Evolutionary conservation across 2,888 invertebrate species (phyloP), one percentile per base, ranked within the genome.

Genomic region (Esperia sulphurella): DNA sequence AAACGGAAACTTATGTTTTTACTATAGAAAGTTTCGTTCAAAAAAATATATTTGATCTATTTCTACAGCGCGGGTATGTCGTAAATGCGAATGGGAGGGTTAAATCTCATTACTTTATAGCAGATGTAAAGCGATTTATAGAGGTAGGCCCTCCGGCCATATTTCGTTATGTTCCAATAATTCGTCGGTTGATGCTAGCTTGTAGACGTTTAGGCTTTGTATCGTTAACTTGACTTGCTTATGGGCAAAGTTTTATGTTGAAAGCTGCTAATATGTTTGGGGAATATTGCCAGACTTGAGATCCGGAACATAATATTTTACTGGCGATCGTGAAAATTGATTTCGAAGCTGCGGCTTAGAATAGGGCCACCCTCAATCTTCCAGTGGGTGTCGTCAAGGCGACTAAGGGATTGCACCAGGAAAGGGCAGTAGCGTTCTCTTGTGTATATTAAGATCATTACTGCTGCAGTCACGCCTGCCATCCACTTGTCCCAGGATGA

Each of bases 61-160:
- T 74, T 68, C 68, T 52, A 62, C 61, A 68, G 65, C 57, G 65
- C 63, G 72, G 71, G 73, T 65, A 66, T 71, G 76, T 81, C 83
- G 79, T 86, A 86, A 87, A 85, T 65, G 77, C 65, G 74, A 77
- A 81, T 78, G 71, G 73, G 77, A 75, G 80, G 85, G 84, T 80
- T 84, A 83, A 86, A 88, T 83, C 83, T 83, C 83, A 83, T 86
- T 86, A 86, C 84, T 84, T 86, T 86, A 86, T 83, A 73, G 84
- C 75, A 80, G 81, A 84, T 82, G 83, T 83, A 82, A 83, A 84
- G 69, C 79, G 79, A 83, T 85, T 84, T 85, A 83, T 83, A 67
- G 79, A 74, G 83, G 82, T 78, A 72, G 64, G 68, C 73, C 73
- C 64, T 62, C 57, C 63, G 75, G 78, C 77, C 74, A 79, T 85